Conservation (phyloP, 2,113 vertebrate species). For the Pachycephala philippinensis region DNA sequence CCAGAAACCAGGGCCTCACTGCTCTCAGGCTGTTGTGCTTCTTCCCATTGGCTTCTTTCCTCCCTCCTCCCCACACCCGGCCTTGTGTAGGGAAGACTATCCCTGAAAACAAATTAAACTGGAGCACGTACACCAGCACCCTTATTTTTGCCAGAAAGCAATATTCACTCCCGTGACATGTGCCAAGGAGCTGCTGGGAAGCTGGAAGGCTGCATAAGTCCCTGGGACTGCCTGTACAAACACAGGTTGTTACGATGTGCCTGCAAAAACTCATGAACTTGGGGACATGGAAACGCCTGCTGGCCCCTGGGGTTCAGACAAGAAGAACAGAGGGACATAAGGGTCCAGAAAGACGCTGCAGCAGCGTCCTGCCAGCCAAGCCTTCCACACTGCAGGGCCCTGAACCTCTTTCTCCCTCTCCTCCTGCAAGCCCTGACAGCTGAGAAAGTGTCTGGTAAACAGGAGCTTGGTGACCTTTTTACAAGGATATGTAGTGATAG, state of each 20-base stretch:
- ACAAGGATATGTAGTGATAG: background rate
- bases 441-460: background rate
- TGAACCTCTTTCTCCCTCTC: background rate
- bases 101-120: background rate
- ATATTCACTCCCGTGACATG: background rate
- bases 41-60: background rate
- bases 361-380: rapidly evolving
- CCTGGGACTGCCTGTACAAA: background rate
- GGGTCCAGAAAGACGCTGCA: background rate
- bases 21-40: background rate
- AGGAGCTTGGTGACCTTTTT: background rate
- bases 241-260: rapidly evolving
- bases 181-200: background rate
- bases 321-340: background rate
- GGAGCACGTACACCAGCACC: rapidly evolving
- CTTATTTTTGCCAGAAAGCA: background rate
- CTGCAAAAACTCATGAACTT: background rate
- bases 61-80: background rate
- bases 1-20: background rate
- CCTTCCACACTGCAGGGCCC: background rate
- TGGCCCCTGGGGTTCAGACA: background rate
- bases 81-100: background rate
- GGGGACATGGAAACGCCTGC: rapidly evolving
- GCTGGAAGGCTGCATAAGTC: background rate
- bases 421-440: background rate